Evolutionary conservation across 92 coral and sea anemone species (phyloP), one percentile per base, ranked within the genome.

Genomic region (Epizoanthus ramosus): DNA sequence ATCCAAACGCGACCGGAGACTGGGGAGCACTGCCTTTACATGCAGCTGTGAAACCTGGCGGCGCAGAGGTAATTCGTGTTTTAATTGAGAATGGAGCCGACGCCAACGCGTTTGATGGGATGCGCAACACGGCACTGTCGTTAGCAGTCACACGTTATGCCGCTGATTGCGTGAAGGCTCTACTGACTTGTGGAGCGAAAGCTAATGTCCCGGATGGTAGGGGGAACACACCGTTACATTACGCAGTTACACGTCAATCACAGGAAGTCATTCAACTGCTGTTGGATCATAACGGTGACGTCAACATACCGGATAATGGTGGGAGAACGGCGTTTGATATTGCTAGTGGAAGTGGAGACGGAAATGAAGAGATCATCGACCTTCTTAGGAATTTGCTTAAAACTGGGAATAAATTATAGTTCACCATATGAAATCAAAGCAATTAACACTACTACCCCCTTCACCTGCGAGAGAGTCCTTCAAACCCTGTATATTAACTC

Each of bases 171-270:
- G 79, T 74, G 19, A 74, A 74, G 47, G 3, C 35, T 53, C 57
- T 74, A 6, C 79, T 74, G 13, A 63, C 56, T 37, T 63, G 57
- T 22, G 79, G 79, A 74, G 79, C 79, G 18, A 74, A 74, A 4
- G 25, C 79, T 56, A 74, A 74, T 74, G 65, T 74, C 17, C 6
- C 79, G 65, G 79, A 74, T 74, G 79, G 79, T 25, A 39, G 79
- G 39, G 79, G 79, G 17, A 74, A 56, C 79, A 74, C 64, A 19
- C 79, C 79, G 3, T 56, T 74, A 8, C 79, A 74, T 56, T 24
- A 74, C 64, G 79, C 65, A 3, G 79, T 74, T 39, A 5, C 79
- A 74, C 79, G 79, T n/a, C 79, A 74, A 21, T 74, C 79, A 25
- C 65, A 15, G 12, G 79, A 74, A 74, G 25, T 63, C 23, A 56